These are phyloP conservation scores for Murina feae DNA, from an alignment of 2,113 vertebrate genomes.

Conservation along the genomic window DNA sequence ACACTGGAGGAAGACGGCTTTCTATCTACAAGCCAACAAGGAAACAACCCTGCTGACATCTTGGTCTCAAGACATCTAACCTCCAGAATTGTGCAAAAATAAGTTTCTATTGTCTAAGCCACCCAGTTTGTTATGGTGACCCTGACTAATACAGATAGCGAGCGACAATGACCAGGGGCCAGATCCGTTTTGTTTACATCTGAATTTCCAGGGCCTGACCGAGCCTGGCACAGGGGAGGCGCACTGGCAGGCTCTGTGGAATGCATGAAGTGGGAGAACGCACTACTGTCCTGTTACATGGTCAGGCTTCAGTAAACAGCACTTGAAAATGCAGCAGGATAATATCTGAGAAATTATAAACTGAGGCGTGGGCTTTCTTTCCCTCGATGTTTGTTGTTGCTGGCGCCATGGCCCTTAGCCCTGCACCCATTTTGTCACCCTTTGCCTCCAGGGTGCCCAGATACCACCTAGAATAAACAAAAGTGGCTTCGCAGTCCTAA, in stretches of 20 bases:
- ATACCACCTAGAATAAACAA: neutral
- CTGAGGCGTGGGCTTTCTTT: neutral
- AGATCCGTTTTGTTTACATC: neutral
- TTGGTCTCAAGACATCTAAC: neutral
- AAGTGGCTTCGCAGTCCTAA: neutral
- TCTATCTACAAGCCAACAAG: neutral
- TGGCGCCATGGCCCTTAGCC: fast-evolving
- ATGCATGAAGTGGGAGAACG: neutral
- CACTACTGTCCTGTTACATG: neutral
- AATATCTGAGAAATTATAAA: neutral
- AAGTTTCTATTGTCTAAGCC: neutral
- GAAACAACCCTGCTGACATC: neutral
- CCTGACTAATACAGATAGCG: neutral
- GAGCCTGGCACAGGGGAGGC: neutral
- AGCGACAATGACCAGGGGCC: fast-evolving
- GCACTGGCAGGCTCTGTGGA: neutral
- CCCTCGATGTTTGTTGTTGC: neutral
- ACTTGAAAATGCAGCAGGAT: neutral
- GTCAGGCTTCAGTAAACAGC: neutral
- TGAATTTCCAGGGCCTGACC: neutral
- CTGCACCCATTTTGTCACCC: neutral
- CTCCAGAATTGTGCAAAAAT: neutral
- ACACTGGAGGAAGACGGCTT: neutral
- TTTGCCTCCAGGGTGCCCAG: neutral
- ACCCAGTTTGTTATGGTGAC: fast-evolving